Base-by-base conservation (phyloP, 2,797 vertebrate genomes). In the Sitta carolinensis region DNA sequence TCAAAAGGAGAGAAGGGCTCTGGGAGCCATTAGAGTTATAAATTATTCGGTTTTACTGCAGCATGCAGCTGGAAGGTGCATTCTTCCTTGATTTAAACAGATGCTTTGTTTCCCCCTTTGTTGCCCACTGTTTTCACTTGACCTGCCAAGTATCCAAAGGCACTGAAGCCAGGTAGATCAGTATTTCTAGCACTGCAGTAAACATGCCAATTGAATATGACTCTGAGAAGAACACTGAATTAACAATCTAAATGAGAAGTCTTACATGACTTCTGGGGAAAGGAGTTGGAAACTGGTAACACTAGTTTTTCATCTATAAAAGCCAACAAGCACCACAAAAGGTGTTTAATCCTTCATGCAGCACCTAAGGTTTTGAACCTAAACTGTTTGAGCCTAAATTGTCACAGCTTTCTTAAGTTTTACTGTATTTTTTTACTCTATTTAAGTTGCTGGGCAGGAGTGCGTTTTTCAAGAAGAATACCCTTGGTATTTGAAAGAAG, bases 1-100 rank as follows among this genome's bases (percentile, higher is more conserved):
- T 58, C 78, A 74, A 68, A 91, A 95, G 54, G 50, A 96, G 47
- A 84, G 59, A 91, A 75, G 72, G 58, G 43, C 48, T 90, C 34
- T 91, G 89, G 78, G 89, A 95, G 74, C 50, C 3, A 1, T 95
- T 95, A 83, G n/a, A 93, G 57, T 64, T 76, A 80, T 73, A 94
- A 95, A 93, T 95, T 73, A 74, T 73, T 82, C 76, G 43, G 15
- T 20, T 95, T 96, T 94, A 89, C 73, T 78, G 69, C 73, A 91
- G 67, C 30, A 66, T 75, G 83, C 16, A 36, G 61, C 67, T 91
- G 51, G 45, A 76, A 93, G 58, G 30, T 36, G 36, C 36, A 36
- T 74, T 91, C 55, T 90, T 87, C 47, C 32, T 79, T 96, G 94
- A 84, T 96, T 91, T 96, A 93, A 95, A 93, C 38, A 70, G 74